Evolutionary conservation across 2,888 invertebrate genomes (phyloP).

Genomic region (Ormyrus labotus): DNA sequence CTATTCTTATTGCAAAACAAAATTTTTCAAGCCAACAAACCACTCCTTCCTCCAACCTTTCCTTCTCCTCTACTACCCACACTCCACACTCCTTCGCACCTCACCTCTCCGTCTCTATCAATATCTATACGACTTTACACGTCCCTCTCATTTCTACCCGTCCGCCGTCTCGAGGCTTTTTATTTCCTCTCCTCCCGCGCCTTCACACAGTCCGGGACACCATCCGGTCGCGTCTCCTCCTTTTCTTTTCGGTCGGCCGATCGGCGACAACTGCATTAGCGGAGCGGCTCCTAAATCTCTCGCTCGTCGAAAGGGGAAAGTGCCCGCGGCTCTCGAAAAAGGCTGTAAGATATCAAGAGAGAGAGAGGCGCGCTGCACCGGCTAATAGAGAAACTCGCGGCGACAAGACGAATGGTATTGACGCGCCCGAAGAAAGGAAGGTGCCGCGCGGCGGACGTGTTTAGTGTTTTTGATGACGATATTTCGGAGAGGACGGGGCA

Average conservation of each 20-base stretch:
- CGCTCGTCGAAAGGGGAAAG: constrained; percentile 69
- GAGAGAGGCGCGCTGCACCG: constrained; percentile 5
- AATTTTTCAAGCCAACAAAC: no score
- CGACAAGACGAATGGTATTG: constrained; percentile 49
- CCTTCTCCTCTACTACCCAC: no score
- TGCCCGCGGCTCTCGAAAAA: constrained; percentile 50
- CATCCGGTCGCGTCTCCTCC: no score
- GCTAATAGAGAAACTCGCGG: constrained; percentile 22
- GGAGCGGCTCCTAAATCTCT: constrained; percentile 66
- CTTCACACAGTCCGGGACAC: no score
- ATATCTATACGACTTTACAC: no score
- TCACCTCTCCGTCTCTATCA: no score
- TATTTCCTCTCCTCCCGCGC: neutral
- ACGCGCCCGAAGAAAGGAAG: constrained; percentile 30
- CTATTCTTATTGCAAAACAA: no score
- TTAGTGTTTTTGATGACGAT: constrained; percentile 11
- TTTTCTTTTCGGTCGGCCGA: constrained; percentile 7
- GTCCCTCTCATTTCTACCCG: no score
- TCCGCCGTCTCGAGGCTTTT: neutral
- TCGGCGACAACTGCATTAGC: constrained; percentile 60
- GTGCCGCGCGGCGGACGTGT: constrained; percentile 40
- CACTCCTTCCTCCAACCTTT: no score
- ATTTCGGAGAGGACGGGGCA: neutral
- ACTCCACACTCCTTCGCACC: no score
- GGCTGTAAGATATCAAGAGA: neutral